phyloP scores from a whole-genome alignment of 1,140 invertebrate species.

The Meteorus sp. region DNA sequence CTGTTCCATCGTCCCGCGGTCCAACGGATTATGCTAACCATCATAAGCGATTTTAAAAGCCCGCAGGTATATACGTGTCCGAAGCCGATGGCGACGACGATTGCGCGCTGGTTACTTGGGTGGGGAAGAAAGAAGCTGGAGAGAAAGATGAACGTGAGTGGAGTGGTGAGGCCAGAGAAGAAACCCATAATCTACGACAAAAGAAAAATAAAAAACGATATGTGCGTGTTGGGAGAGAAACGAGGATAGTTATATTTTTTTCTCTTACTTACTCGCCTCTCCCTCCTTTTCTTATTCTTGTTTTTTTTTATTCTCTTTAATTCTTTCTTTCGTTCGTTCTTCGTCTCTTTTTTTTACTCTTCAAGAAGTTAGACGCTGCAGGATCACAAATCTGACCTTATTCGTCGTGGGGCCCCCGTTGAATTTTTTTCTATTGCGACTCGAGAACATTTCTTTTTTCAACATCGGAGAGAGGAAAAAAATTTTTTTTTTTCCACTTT shows the following conservation, averaged over 20 bases:
- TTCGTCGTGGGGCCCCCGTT: too few species aligned
- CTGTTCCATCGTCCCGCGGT: conserved; percentile 28
- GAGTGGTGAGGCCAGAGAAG: too few species aligned
- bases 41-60: conserved; percentile 37
- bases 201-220: neutral
- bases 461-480: neutral
- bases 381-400: neutral
- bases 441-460: neutral
- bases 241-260: conserved; percentile 1
- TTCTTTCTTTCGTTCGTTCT: neutral
- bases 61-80: conserved; percentile 23
- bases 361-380: too few species aligned
- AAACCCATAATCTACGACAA: conserved; percentile 4
- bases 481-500: neutral
- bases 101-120: too few species aligned
- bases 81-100: neutral
- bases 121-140: conserved; percentile 8
- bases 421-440: neutral
- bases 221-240: conserved; percentile 1
- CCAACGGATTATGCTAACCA: conserved; percentile 49
- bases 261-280: neutral
- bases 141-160: conserved; percentile 11
- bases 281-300: neutral
- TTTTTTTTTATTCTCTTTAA: neutral
- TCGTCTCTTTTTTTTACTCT: conserved; percentile 11